phyloP scores from a whole-genome alignment of 2,888 invertebrate genomes.

The Microctonus brassicae region DNA sequence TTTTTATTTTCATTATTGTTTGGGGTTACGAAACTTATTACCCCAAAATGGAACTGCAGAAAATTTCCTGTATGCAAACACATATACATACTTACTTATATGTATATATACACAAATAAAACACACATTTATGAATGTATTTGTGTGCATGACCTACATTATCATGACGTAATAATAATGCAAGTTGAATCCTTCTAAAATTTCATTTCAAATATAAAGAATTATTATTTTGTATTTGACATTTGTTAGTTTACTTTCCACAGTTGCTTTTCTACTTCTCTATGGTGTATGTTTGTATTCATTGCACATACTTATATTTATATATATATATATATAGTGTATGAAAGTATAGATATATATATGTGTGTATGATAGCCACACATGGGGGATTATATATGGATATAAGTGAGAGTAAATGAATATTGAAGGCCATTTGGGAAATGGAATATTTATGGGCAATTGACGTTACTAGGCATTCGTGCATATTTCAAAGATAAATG shows the following conservation, averaged over 20 bases:
- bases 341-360: neutral
- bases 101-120: neutral
- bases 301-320: neutral
- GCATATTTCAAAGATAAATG: conserved; percentile 7
- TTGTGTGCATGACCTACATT: neutral
- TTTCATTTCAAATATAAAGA: neutral
- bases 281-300: neutral
- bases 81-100: neutral
- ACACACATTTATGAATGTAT: too few relatives aligned
- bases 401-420: conserved; percentile 9
- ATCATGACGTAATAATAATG: neutral
- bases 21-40: neutral
- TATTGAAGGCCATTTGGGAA: conserved; percentile 20
- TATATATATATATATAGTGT: too few relatives aligned
- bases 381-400: neutral
- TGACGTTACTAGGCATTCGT: conserved; percentile 3
- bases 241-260: neutral
- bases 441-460: conserved; percentile 14
- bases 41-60: neutral
- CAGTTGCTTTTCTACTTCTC: too few relatives aligned
- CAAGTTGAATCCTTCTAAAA: neutral
- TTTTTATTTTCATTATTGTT: neutral
- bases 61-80: neutral
- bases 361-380: neutral
- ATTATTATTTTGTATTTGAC: neutral